A percentile compares a stretch with the other conserved stretches of the same genome.
Conservation (phyloP, 2,113 vertebrate species). For the Apteryx owenii region DNA sequence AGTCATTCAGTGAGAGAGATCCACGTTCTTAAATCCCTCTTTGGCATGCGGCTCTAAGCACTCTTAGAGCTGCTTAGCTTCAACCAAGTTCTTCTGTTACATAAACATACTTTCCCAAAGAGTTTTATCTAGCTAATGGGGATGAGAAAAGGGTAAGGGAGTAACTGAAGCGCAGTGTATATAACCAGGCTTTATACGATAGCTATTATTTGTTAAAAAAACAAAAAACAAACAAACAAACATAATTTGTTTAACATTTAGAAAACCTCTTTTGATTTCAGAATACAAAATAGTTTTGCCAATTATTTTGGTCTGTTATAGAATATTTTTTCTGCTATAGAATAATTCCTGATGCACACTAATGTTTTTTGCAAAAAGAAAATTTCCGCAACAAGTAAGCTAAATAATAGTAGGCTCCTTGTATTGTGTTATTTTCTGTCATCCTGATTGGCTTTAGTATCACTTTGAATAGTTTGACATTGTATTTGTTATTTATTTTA, state of each 20-base stretch:
- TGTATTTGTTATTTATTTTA: not conserved
- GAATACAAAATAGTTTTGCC: not conserved
- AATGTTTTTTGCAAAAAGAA: not conserved
- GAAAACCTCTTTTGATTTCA: not conserved
- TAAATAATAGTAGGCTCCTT: not conserved
- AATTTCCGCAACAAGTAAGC: not conserved
- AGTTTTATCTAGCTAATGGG: slow-evolving; percentile 46
- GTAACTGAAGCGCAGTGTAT: not conserved
- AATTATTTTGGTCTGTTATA: not conserved
- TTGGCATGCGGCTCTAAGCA: slow-evolving; percentile 45
- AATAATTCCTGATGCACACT: not conserved
- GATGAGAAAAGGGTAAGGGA: not conserved
- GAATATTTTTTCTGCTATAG: not conserved
- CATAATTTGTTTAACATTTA: not conserved
- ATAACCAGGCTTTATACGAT: not conserved
- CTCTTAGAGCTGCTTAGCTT: slow-evolving; percentile 63
- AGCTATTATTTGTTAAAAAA: not conserved
- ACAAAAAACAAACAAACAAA: too few relatives aligned
- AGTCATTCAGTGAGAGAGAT: not conserved
- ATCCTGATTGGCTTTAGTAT: not conserved
- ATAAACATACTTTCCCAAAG: slow-evolving; percentile 48
- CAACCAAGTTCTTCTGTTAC: slow-evolving; percentile 58
- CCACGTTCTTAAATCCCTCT: slow-evolving; percentile 51
- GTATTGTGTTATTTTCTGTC: not conserved
- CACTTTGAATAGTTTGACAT: accelerated